Evolutionary conservation across 2,797 vertebrate genomes (phyloP).

Genomic region (Poecilia wingei): DNA sequence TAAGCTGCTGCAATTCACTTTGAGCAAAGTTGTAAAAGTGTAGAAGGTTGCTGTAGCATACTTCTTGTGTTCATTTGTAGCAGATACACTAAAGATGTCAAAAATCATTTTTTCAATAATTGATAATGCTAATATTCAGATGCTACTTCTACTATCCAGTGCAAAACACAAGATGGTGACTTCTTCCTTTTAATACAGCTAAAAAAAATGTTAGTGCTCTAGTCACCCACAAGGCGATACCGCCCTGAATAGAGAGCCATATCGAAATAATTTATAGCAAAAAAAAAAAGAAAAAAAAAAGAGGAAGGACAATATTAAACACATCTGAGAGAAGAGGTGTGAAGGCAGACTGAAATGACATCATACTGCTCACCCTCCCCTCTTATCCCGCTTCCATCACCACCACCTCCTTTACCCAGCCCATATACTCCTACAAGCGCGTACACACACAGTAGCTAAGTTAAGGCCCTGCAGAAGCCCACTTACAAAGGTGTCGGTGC

Average conservation of each 20-base stretch:
- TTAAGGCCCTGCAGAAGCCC: conserved; percentile 48
- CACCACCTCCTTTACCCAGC: conserved; percentile 35
- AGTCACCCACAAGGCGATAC: background rate
- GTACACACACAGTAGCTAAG: conserved; percentile 11
- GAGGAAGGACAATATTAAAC: background rate
- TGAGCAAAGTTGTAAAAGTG: background rate
- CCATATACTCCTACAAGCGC: conserved; percentile 51
- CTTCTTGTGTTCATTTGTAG: background rate
- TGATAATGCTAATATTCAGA: background rate
- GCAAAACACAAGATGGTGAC: background rate
- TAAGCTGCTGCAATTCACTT: background rate
- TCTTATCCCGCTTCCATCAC: conserved; percentile 32
- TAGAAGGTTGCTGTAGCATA: background rate
- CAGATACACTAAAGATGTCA: background rate
- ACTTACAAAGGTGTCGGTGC: conserved; percentile 96
- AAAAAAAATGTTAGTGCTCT: background rate
- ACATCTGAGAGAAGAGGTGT: background rate
- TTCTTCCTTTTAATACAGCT: background rate
- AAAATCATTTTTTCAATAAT: background rate
- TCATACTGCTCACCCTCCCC: conserved; percentile 40
- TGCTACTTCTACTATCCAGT: background rate
- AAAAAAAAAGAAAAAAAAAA: too few species aligned
- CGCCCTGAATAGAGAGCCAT: background rate
- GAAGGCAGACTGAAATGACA: conserved; percentile 62
- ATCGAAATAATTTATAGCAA: background rate